These are phyloP conservation scores for Drosophila ercepeae DNA, from an alignment of 1,140 invertebrate species.

Conservation along the genomic window DNA sequence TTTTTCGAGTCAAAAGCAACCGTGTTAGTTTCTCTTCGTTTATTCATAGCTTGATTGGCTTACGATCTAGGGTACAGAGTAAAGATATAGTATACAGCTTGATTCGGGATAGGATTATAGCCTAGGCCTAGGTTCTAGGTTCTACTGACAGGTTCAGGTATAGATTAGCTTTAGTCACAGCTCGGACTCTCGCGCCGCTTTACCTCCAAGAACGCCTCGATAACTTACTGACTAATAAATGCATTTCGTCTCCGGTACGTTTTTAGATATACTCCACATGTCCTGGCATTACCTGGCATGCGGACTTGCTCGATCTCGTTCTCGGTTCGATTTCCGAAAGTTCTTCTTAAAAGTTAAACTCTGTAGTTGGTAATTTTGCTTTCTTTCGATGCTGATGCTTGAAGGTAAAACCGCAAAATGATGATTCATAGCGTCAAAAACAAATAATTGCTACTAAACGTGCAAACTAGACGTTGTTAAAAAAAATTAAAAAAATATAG, in stretches of 20 bases:
- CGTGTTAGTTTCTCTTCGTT: background rate
- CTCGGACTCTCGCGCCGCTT: constrained; percentile 57
- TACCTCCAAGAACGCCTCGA: constrained; percentile 67
- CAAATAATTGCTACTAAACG: background rate
- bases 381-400: constrained; percentile 50
- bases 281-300: background rate
- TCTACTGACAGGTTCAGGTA: constrained; percentile 40
- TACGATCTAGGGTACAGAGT: background rate
- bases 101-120: constrained; percentile 39
- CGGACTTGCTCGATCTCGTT: background rate
- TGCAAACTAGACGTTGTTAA: constrained; percentile 16
- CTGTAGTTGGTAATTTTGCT: constrained; percentile 30
- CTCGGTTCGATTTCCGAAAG: constrained; percentile 5
- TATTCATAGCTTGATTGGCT: constrained; percentile 4
- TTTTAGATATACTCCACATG: constrained; percentile 5
- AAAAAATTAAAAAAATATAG: constrained; percentile 24
- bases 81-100: constrained; percentile 37
- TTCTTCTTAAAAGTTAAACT: constrained; percentile 7
- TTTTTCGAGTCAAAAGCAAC: too few relatives aligned
- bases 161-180: constrained; percentile 64
- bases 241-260: constrained; percentile 82
- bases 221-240: constrained; percentile 78
- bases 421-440: constrained; percentile 30
- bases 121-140: constrained; percentile 19
- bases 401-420: constrained; percentile 73